phyloP scores from a whole-genome alignment of 92 coral and sea anemone species.

The Porites lobata region DNA sequence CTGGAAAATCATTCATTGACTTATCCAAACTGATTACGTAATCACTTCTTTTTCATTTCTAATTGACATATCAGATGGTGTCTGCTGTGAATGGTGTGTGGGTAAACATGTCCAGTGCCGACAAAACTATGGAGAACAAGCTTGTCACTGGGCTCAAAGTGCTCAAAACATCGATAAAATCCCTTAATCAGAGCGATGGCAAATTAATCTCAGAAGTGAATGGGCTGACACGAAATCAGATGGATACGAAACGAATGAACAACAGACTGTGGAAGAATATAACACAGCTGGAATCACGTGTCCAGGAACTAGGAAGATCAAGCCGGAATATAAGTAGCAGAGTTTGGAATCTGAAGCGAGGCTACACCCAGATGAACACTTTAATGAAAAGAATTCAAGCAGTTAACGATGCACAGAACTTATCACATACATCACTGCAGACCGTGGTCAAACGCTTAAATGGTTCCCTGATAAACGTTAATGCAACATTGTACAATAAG shows the following conservation, averaged over 20 bases:
- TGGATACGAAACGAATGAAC: neutral
- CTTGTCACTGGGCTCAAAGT: slow-evolving; percentile 8
- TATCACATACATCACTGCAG: neutral
- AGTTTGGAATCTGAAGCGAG: slow-evolving; percentile 5
- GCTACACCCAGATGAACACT: slow-evolving; percentile 34
- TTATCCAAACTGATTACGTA: no score
- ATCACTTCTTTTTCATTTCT: no score
- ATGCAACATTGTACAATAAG: slow-evolving; percentile 18
- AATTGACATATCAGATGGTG: neutral
- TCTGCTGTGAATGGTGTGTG: slow-evolving; percentile 35
- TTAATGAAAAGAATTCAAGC: neutral
- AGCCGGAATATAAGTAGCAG: slow-evolving; percentile 8
- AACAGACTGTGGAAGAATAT: slow-evolving; percentile 10
- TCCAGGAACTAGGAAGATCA: slow-evolving; percentile 7
- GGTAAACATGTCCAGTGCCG: slow-evolving; percentile 22
- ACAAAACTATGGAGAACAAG: slow-evolving; percentile 16
- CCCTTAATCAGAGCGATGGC: neutral
- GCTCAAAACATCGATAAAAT: slow-evolving; percentile 20
- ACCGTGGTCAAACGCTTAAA: neutral
- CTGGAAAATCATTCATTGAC: no score
- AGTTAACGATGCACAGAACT: slow-evolving; percentile 13
- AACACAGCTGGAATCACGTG: slow-evolving; percentile 18
- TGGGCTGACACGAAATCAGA: slow-evolving; percentile 20
- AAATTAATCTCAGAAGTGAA: neutral
- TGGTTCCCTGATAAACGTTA: slow-evolving; percentile 11